Evolutionary conservation across 2,888 invertebrate genomes (phyloP), one percentile per base, ranked within the genome.

Genomic region (Lycophotia porphyrea): DNA sequence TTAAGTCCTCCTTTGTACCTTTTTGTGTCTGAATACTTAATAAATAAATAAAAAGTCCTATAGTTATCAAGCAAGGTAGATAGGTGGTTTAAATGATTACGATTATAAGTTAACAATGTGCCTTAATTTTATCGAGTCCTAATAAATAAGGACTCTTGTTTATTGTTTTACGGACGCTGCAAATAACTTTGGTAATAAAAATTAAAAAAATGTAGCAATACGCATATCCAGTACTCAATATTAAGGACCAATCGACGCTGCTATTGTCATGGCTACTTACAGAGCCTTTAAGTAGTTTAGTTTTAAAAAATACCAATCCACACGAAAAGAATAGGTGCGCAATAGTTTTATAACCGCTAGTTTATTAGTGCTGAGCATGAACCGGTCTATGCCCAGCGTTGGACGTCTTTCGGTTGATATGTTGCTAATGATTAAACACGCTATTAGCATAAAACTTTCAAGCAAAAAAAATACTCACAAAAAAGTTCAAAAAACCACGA

Each of bases 391-490:
- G 9, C 18, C 36, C 34, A 36, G 61, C 36, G 13, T 34, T 36
- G 7, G 7, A 61, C 61, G 13, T 36, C 34, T 2, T 21, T 11
- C 36, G 0, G 34, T 24, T 60, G 34, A 61, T 24, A 9, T 1
- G 34, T 36, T 61, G 3, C 24, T 13, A 36, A 34, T 24, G 11
- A 60, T 9, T n/a, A 11, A 5, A 11, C 31, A 58, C 31, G 58
- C 31, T 31, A 18, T 58, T 8, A 58, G 1, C 8, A 58, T 9
- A 21, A n/a, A 39, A 67, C 8, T 47, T 13, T 18, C 0, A 44
- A 71, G 71, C 11, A 49, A 64, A 49, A 39, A 34, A 63, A 21
- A 36, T 13, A 83, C 82, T 82, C 44, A 82, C 82, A 49, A 76
- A 72, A 78, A 73, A 76, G 39, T 81, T 76, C 39, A 5, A 18